phyloP scores from a whole-genome alignment of 2,797 vertebrate genomes.

The Hippocampus kuda region DNA sequence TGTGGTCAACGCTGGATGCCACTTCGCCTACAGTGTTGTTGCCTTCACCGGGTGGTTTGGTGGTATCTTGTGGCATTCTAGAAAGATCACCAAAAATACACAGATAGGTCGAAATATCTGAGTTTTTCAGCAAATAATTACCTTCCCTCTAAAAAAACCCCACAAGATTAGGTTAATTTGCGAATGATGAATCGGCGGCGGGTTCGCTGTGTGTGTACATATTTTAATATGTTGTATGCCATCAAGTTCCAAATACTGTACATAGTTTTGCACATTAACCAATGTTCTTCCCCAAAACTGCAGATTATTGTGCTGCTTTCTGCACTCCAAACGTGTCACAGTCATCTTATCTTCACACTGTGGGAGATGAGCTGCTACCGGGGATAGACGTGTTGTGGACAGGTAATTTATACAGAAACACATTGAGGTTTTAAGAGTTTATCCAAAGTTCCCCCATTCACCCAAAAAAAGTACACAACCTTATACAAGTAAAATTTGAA shows the following conservation, averaged over 20 bases:
- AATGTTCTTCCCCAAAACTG: neutral
- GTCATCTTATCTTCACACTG: conserved; percentile 85
- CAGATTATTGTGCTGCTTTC: conserved; percentile 92
- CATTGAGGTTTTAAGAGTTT: neutral
- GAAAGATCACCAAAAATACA: neutral
- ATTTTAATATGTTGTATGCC: neutral
- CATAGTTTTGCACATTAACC: neutral
- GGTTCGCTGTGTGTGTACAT: neutral
- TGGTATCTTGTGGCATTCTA: neutral
- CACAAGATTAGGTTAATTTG: too few species aligned
- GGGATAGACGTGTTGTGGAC: conserved; percentile 95
- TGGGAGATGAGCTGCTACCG: conserved; percentile 87
- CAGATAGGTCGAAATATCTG: too few species aligned
- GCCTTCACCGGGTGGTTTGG: neutral
- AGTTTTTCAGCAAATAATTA: too few species aligned
- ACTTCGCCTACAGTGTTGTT: neutral
- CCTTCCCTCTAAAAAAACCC: too few species aligned
- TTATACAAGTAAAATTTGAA: neutral
- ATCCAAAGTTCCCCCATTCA: neutral
- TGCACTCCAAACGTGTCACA: conserved; percentile 86
- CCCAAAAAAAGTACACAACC: neutral
- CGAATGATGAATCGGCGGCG: too few species aligned
- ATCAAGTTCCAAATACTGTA: neutral
- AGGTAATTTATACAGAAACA: conserved; percentile 62
- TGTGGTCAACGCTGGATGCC: neutral